phyloP scores from a whole-genome alignment of 2,888 invertebrate species.

The Drosophila maculinotata region DNA sequence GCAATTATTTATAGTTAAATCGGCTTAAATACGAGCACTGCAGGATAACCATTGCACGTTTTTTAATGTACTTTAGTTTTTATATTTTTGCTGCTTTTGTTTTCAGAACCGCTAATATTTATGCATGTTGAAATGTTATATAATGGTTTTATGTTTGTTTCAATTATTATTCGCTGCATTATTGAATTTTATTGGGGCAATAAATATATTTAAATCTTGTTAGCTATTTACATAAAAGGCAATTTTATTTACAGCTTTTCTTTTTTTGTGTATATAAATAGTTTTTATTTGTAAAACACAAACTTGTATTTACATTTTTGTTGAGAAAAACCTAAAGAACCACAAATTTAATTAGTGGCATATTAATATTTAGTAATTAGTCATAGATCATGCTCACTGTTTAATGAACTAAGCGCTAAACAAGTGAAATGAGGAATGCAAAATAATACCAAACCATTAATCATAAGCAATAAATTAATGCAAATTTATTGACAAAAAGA shows the following conservation, averaged over 20 bases:
- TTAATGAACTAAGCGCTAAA: slow-evolving; percentile 38
- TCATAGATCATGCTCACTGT: slow-evolving; percentile 7
- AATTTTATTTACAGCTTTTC: slow-evolving; percentile 60
- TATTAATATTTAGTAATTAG: background rate
- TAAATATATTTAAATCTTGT: slow-evolving; percentile 45
- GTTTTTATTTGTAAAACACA: slow-evolving; percentile 23
- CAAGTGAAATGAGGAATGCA: background rate
- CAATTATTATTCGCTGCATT: slow-evolving; percentile 36
- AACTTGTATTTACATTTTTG: slow-evolving; percentile 40
- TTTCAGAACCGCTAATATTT: slow-evolving; percentile 32
- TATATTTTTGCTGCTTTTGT: slow-evolving; percentile 15
- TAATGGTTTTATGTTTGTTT: slow-evolving; percentile 30
- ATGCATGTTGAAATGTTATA: slow-evolving; percentile 20
- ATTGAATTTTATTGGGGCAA: slow-evolving; percentile 31
- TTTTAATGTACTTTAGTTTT: slow-evolving; percentile 22
- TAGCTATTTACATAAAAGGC: slow-evolving; percentile 65
- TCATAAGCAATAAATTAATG: slow-evolving; percentile 19
- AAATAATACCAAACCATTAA: slow-evolving; percentile 2
- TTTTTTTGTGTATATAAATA: slow-evolving; percentile 8
- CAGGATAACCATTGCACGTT: slow-evolving; percentile 1
- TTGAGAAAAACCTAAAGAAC: slow-evolving; percentile 1
- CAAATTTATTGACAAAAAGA: slow-evolving; percentile 1
- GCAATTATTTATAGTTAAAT: slow-evolving; percentile 42
- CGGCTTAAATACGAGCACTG: slow-evolving; percentile 33
- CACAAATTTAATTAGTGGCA: slow-evolving; percentile 4